Percentiles rank a stretch among this genome's conserved stretches.
Evolutionary conservation across 2,888 invertebrate species (phyloP).

Genomic region (Bruchidius siliquastri): DNA sequence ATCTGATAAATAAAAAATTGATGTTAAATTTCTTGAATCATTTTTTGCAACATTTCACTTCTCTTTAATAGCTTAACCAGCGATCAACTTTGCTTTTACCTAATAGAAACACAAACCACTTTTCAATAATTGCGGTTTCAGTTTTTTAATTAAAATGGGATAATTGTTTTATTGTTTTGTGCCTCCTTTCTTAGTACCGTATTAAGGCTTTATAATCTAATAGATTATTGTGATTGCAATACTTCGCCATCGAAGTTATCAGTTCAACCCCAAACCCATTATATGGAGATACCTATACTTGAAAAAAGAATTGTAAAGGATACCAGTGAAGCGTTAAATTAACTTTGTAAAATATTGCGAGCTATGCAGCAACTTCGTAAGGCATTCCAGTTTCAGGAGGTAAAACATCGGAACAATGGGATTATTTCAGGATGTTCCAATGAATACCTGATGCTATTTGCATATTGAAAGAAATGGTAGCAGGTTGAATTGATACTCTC

Average conservation of each 20-base stretch:
- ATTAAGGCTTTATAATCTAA: no score
- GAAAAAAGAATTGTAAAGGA: conserved; percentile 26
- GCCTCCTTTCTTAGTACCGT: no score
- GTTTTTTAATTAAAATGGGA: no score
- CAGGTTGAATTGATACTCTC: no score
- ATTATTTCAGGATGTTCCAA: not conserved
- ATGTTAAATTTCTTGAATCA: no score
- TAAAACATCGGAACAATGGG: not conserved
- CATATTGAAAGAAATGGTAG: not conserved
- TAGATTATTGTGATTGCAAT: not conserved
- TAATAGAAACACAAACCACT: no score
- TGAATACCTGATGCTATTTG: not conserved
- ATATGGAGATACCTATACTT: conserved; percentile 5
- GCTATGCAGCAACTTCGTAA: conserved; percentile 21
- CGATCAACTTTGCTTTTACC: no score
- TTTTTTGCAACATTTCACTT: no score
- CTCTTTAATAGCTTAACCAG: no score
- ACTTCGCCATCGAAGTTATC: not conserved
- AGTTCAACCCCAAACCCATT: not conserved
- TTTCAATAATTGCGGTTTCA: no score
- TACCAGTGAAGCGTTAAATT: conserved; percentile 39
- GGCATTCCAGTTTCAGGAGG: not conserved
- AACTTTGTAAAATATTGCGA: conserved; percentile 37
- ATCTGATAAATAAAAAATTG: no score
- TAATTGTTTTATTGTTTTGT: no score